Base-by-base conservation (phyloP, 2,888 invertebrate genomes). In the Spodoptera littoralis region DNA sequence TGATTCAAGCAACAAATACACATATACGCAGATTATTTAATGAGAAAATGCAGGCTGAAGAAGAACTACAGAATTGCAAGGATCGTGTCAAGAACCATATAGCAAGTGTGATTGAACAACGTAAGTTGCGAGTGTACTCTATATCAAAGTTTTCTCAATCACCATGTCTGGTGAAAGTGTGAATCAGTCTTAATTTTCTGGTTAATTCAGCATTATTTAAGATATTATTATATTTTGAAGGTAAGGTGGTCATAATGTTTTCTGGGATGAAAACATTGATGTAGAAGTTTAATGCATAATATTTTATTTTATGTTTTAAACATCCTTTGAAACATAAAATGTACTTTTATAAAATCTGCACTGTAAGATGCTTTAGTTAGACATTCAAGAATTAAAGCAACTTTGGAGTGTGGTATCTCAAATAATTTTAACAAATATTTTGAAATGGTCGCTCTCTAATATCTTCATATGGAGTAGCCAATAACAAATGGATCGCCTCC, bases 1-100 rank as follows among this genome's bases (percentile, higher is more conserved):
- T 99, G 98, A 98, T 99, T 69, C 99, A 99, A 92, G 98, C 98
- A 30, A 98, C 98, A 0, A 98, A 99, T 92, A 97, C 98, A 0
- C 99, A 99, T 85, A 97, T 99, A 8, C 96, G 99, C 11, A 96
- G 98, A 55, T 93, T 99, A 47, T 96, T 98, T 55, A 96, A 95
- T 76, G 99, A 99, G 86, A 99, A 98, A 92, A 95, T 96, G 66
- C 96, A 97, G 70, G 96, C 97, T 80, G 98, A 99, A 88, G 98
- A 98, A 73, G 99, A 99, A 87, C 92, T 99, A 57, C 96, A 97
- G 65, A 97, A 97, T 82, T 98, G 98, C 60, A 97, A 96, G 85
- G 98, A 98, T 81, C 96, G 97, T 78, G 96, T 98, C 91, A 97
- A 97, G 85, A 97, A 96, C 70, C 95, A 97, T 80, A 97, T 99